Conservation (phyloP, 1,140 invertebrate genomes). For the Battus philenor region DNA sequence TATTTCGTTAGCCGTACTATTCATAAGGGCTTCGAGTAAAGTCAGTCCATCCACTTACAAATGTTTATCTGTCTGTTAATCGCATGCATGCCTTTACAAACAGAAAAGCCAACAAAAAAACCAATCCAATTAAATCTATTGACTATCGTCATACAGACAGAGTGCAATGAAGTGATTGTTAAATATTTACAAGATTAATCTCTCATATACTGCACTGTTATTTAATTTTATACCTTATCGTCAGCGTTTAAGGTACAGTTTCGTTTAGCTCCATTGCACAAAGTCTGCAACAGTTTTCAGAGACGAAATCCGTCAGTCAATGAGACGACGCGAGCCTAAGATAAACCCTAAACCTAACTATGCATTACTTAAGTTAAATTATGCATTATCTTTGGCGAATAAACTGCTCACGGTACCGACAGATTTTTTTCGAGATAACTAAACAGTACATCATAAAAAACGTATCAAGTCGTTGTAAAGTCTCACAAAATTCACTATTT, state of each 20-base stretch:
- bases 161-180: too few relatives aligned
- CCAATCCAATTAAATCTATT: too few relatives aligned
- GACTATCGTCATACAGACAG: too few relatives aligned
- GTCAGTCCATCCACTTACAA: too few relatives aligned
- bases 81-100: not conserved
- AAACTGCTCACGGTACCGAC: constrained; percentile 65
- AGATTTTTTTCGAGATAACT: constrained; percentile 36
- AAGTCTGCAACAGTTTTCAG: too few relatives aligned
- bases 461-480: constrained; percentile 68
- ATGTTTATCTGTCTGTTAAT: too few relatives aligned
- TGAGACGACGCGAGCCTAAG: constrained; percentile 24
- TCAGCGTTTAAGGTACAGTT: too few relatives aligned
- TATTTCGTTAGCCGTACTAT: not conserved
- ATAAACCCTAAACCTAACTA: constrained; percentile 42
- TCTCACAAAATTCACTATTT: constrained; percentile 65
- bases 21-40: not conserved
- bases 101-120: not conserved
- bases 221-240: too few relatives aligned
- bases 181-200: too few relatives aligned
- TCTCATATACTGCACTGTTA: too few relatives aligned
- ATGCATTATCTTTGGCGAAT: constrained; percentile 75
- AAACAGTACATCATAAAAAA: constrained; percentile 49
- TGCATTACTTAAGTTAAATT: constrained; percentile 49
- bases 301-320: constrained; percentile 17
- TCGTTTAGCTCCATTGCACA: too few relatives aligned